phyloP scores from a whole-genome alignment of 2,797 vertebrate species.

The Serranus cabrilla region DNA sequence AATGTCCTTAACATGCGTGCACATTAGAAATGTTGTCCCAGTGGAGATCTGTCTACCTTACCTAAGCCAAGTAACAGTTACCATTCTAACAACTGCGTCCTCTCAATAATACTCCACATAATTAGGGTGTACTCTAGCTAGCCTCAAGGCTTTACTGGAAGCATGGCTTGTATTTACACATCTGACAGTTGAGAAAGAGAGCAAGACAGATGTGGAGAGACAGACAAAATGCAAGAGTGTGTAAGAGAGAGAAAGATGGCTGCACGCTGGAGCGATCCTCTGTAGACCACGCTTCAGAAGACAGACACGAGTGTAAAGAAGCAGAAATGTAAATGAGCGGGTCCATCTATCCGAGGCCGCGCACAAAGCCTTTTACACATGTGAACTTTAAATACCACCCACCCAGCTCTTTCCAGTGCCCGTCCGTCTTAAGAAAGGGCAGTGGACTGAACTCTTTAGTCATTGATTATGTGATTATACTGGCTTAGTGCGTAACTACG shows the following conservation, averaged over 20 bases:
- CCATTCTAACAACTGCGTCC: conserved; percentile 53
- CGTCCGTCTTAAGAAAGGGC: conserved; percentile 62
- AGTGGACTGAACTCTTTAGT: conserved; percentile 64
- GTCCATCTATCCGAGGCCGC: conserved; percentile 62
- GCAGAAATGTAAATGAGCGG: conserved; percentile 74
- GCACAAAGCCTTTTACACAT: conserved; percentile 61
- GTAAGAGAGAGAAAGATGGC: conserved; percentile 38
- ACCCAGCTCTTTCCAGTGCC: conserved; percentile 55
- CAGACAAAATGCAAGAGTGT: conserved; percentile 33
- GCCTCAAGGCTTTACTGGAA: conserved; percentile 74
- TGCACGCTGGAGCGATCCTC: conserved; percentile 49
- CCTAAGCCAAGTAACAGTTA: conserved; percentile 49
- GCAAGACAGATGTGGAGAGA: conserved; percentile 42
- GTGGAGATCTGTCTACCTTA: conserved; percentile 45
- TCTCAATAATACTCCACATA: conserved; percentile 71
- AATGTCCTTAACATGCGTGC: conserved; percentile 6
- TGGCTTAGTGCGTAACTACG: conserved; percentile 30
- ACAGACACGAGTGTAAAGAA: conserved; percentile 54
- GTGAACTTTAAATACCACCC: conserved; percentile 78
- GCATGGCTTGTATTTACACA: conserved; percentile 73
- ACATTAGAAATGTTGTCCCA: conserved; percentile 15
- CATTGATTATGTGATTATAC: conserved; percentile 77
- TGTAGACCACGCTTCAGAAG: conserved; percentile 56
- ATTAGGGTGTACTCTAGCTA: conserved; percentile 68
- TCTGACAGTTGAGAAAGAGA: conserved; percentile 64